These are phyloP conservation scores for Piscicola geometra DNA, from an alignment of 2,888 invertebrate genomes.

Conservation along the genomic window DNA sequence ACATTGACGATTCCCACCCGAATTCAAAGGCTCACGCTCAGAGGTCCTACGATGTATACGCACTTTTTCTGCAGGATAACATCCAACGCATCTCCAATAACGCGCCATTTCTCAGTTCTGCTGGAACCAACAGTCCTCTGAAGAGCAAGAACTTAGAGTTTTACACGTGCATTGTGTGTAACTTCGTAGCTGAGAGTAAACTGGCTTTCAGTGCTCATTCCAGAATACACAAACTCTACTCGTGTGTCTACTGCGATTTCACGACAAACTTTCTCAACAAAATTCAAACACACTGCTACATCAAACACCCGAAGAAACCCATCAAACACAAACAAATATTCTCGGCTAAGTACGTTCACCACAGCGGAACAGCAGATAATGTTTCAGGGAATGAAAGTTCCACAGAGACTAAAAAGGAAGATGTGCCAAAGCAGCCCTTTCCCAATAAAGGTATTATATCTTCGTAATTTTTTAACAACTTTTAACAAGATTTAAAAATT, in stretches of 20 bases:
- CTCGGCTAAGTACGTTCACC: background rate
- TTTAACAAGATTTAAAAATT: background rate
- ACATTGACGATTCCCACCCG: conserved; percentile 30
- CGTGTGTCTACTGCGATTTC: conserved; percentile 39
- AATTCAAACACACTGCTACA: conserved; percentile 38
- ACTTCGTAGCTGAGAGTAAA: conserved; percentile 27
- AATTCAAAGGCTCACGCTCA: background rate
- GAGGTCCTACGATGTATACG: conserved; percentile 27
- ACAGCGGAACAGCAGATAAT: background rate
- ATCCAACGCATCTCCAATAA: conserved; percentile 14
- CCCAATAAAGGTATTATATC: too few species aligned
- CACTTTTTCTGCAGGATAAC: conserved; percentile 20
- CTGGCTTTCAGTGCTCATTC: conserved; percentile 23
- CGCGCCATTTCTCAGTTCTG: background rate
- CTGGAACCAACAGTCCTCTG: background rate
- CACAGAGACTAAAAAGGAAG: background rate
- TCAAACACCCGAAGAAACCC: conserved; percentile 29
- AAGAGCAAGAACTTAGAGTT: background rate
- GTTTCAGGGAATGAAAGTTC: background rate
- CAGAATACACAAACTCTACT: conserved; percentile 30
- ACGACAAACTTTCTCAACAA: conserved; percentile 34
- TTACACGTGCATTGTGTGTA: conserved; percentile 20
- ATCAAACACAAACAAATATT: background rate
- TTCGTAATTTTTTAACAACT: too few species aligned
- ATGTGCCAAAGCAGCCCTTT: too few species aligned